Base-by-base conservation (phyloP, 2,888 invertebrate genomes). In the Lamproptera curius region DNA sequence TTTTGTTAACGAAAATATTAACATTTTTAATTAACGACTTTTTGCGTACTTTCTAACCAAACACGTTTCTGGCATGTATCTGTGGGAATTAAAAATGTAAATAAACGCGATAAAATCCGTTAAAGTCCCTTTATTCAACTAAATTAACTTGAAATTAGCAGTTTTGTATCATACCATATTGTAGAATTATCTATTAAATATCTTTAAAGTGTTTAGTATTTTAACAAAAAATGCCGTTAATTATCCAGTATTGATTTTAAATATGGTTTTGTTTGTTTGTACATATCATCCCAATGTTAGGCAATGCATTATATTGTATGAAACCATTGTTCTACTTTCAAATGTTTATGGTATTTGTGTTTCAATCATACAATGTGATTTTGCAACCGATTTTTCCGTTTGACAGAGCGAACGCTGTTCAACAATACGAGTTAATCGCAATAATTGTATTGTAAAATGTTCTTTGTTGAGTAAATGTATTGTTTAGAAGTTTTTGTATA, bases 401-500 rank as follows among this genome's bases (percentile, higher is more conserved):
- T 46, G 61, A 47, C 46, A 42, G 58, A 54, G 58, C 45, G 47
- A 52, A 46, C 46, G 60, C 60, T 59, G 52, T 58, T 52, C 56
- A 56, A 52, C 52, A 43, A 45, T 53, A 54, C 54, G 57, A 51
- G 57, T 54, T 55, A 51, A 55, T 56, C n/a, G 58, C 60, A 59
- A 52, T 55, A 56, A 58, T 57, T 42, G 14, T 34, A 49, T 64
- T 65, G 56, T 54, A 53, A 49, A 64, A 59, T 51, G 37, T n/a
- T n/a, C n/a, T n/a, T n/a, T n/a, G n/a, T n/a, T n/a, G n/a, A n/a
- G n/a, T n/a, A n/a, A n/a, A n/a, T n/a, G n/a, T n/a, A n/a, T n/a
- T n/a, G n/a, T n/a, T n/a, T n/a, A n/a, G n/a, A n/a, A n/a, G n/a
- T n/a, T n/a, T n/a, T n/a, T n/a, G n/a, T n/a, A n/a, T n/a, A n/a